These are phyloP conservation scores for Chrysomallon squamiferum DNA, from an alignment of 1,140 invertebrate genomes.

Conservation along the genomic window DNA sequence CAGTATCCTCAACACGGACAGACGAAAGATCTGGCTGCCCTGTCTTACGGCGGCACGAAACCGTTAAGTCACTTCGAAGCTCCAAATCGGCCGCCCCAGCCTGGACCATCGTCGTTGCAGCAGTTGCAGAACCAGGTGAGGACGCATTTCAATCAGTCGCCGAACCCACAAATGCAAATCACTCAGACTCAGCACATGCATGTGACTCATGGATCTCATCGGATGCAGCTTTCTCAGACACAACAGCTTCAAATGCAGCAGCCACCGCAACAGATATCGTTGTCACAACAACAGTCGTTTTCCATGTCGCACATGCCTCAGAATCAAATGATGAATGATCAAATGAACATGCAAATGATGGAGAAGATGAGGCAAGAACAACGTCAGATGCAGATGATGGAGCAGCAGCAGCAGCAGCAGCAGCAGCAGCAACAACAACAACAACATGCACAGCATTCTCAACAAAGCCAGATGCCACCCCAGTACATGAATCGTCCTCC, in stretches of 20 bases:
- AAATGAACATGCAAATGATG: slow-evolving; percentile 48
- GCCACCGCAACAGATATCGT: slow-evolving; percentile 69
- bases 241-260: slow-evolving; percentile 83
- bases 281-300: slow-evolving; percentile 75
- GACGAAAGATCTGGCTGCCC: slow-evolving; percentile 23
- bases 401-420: slow-evolving; percentile 39
- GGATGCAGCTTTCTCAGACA: slow-evolving; percentile 81
- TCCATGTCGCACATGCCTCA: slow-evolving; percentile 55
- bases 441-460: slow-evolving; percentile 8
- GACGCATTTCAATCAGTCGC: slow-evolving; percentile 50
- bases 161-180: slow-evolving; percentile 51
- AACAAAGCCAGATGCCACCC: slow-evolving; percentile 28
- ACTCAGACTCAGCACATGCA: slow-evolving; percentile 56
- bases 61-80: slow-evolving; percentile 53
- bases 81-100: slow-evolving; percentile 16
- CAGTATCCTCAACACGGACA: slow-evolving; percentile 21
- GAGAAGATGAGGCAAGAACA: slow-evolving; percentile 29
- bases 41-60: slow-evolving; percentile 52
- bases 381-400: slow-evolving; percentile 15
- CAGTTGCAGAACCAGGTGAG: slow-evolving; percentile 62
- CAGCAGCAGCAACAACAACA: slow-evolving; percentile 30
- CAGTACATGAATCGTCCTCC: slow-evolving; percentile 54
- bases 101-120: slow-evolving; percentile 52
- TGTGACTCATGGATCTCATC: slow-evolving; percentile 50
- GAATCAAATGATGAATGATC: slow-evolving; percentile 37